Evolutionary conservation across 2,888 invertebrate species (phyloP).

Genomic region (Leptinotarsa juncta): DNA sequence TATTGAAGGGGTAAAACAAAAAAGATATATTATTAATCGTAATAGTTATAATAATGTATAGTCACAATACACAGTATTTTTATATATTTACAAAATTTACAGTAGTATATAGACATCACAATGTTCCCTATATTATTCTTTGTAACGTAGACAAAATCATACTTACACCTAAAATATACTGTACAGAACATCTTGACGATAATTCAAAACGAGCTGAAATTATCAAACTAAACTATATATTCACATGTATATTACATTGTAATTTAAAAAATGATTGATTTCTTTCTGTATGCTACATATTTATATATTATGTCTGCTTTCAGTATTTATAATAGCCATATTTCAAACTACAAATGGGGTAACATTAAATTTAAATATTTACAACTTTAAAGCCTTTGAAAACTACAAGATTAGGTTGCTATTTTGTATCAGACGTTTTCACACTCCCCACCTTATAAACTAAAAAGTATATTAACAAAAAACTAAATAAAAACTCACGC

Average conservation of each 20-base stretch:
- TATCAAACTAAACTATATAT: constrained; percentile 64
- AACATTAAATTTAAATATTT: constrained; percentile 61
- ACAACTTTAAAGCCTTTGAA: constrained; percentile 53
- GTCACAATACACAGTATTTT: constrained; percentile 68
- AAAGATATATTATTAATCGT: constrained; percentile 56
- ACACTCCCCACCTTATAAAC: constrained; percentile 38
- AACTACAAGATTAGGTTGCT: constrained; percentile 54
- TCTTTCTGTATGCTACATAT: constrained; percentile 63
- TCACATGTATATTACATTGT: constrained; percentile 66
- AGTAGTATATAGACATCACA: constrained; percentile 68
- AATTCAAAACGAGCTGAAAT: constrained; percentile 61
- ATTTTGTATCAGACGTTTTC: constrained; percentile 27
- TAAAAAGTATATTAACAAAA: constrained; percentile 43
- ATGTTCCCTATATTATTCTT: constrained; percentile 67
- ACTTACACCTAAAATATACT: constrained; percentile 67
- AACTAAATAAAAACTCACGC: constrained; percentile 42
- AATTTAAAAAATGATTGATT: constrained; percentile 65
- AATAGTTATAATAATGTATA: constrained; percentile 68
- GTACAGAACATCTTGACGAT: constrained; percentile 65
- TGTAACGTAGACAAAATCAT: constrained; percentile 64
- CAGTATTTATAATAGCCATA: constrained; percentile 62
- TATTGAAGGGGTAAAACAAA: constrained; percentile 12
- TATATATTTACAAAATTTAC: constrained; percentile 69
- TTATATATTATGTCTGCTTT: constrained; percentile 63
- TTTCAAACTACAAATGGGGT: constrained; percentile 65